Base-by-base conservation (phyloP, 2,113 vertebrate genomes). In the Hippocampus barbouri region DNA sequence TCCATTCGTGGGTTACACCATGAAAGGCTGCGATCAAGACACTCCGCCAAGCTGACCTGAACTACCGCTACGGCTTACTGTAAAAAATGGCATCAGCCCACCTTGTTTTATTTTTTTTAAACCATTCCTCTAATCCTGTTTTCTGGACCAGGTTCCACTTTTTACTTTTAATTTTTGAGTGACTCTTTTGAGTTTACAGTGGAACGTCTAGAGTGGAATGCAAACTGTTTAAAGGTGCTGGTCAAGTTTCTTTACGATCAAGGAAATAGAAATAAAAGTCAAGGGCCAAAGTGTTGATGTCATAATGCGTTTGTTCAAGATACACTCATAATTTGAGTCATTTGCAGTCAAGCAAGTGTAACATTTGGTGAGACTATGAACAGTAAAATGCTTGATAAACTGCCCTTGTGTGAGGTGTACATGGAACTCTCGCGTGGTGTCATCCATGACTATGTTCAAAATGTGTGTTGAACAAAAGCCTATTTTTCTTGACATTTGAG, bases 161-260 rank as follows among this genome's bases (percentile, higher is more conserved):
- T 68, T 60, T 27, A 62, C 38, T 79, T 34, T 85, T 84, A 14
- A 66, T 86, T 86, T 84, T 34, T 87, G 87, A 88, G 89, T 85
- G 87, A 82, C 23, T 71, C 56, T 38, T 76, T 82, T 65, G 10
- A 43, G 21, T 64, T 40, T 64, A 7, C 41, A 64, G 18, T 43
- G 61, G 34, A 63, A 63, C 18, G 8, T 63, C 16, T 41, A 63
- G 11, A 3, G 61, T 41, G 30, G 34, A 11, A 40, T 4, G 8
- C 1, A 23, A 64, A 11, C 11, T n/a, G 34, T 38, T 14, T 5
- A 34, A n/a, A 27, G 14, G 16, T 60, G 59, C 34, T 38, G 27
- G 9, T n/a, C 51, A 21, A n/a, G 51, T 49, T 18, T 16, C 16
- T 16, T 16, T 16, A 15, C 16, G 1, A 18, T 16, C 21, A 9